Evolutionary conservation across 2,888 invertebrate species (phyloP).

Genomic region (Dasypolia templi): DNA sequence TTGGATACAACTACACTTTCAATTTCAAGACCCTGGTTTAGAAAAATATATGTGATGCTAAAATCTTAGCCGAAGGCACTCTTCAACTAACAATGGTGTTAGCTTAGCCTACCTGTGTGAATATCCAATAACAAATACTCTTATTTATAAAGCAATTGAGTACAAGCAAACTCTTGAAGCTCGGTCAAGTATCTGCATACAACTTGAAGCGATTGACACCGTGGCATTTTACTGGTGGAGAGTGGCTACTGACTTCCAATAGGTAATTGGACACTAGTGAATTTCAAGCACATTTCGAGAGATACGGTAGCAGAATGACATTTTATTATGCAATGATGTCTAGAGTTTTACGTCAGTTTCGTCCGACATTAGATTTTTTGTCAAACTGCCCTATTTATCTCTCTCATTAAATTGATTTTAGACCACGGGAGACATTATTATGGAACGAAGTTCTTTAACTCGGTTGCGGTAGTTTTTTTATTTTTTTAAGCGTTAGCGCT

Average conservation of each 20-base stretch:
- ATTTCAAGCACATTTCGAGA: constrained; percentile 50
- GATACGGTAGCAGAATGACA: constrained; percentile 21
- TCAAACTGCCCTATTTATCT: neutral
- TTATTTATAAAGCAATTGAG: constrained; percentile 26
- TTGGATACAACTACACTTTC: neutral
- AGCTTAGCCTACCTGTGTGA: constrained; percentile 9
- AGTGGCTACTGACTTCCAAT: constrained; percentile 20
- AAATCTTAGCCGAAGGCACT: neutral
- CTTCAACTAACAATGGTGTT: neutral
- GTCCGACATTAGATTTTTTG: neutral
- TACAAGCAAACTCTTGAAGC: constrained; percentile 22
- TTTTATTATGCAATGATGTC: constrained; percentile 32
- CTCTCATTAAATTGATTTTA: neutral
- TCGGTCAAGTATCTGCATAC: constrained; percentile 45
- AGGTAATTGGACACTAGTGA: constrained; percentile 33
- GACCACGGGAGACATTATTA: too few species aligned
- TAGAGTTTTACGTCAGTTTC: neutral
- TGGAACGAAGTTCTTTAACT: too few species aligned
- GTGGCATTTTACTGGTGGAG: constrained; percentile 51
- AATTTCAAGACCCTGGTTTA: neutral
- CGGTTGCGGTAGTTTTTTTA: too few species aligned
- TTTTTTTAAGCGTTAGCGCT: too few species aligned
- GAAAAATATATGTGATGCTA: neutral
- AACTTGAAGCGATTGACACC: constrained; percentile 36
- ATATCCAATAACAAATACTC: constrained; percentile 16